Evolutionary conservation across 2,888 invertebrate genomes (phyloP).

Genomic region (Drosophila flavopinicola): DNA sequence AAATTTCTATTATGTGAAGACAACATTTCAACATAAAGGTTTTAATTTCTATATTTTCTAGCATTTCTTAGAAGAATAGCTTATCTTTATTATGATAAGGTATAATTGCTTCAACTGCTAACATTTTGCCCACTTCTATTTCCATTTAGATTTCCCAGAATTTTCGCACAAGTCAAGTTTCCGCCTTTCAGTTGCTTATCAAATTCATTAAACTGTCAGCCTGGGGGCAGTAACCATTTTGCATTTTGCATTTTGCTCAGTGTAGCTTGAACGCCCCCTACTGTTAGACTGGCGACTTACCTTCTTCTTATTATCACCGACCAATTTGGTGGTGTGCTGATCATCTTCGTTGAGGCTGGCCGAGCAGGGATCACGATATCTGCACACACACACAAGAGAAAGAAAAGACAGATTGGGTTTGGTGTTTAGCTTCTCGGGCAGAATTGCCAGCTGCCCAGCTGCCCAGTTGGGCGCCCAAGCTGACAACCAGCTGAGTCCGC

Average conservation of each 20-base stretch:
- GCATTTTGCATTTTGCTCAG: conserved; percentile 17
- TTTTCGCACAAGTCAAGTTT: background rate
- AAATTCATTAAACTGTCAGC: conserved; percentile 1
- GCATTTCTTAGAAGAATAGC: too few species aligned
- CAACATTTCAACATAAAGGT: too few species aligned
- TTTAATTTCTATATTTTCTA: too few species aligned
- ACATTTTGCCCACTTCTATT: too few species aligned
- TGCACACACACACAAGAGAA: too few species aligned
- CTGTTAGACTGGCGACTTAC: conserved; percentile 85
- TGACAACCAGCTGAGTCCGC: conserved; percentile 11
- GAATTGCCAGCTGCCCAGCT: conserved; percentile 15
- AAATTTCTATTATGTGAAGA: too few species aligned
- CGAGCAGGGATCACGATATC: conserved; percentile 94
- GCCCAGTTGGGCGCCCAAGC: conserved; percentile 26
- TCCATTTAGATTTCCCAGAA: background rate
- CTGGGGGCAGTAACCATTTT: background rate
- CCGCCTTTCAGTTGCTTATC: background rate
- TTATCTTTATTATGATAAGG: too few species aligned
- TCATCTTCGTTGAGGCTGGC: conserved; percentile 95
- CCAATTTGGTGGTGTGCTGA: conserved; percentile 95
- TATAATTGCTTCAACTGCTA: too few species aligned
- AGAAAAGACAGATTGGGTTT: conserved; percentile 51
- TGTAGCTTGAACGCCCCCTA: conserved; percentile 42
- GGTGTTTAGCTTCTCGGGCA: conserved; percentile 41
- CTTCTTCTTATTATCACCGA: conserved; percentile 93